A percentile compares a stretch with the other conserved stretches of the same genome.
Conservation (phyloP, 2,113 vertebrate genomes). For the Marcusenius ussheri region DNA sequence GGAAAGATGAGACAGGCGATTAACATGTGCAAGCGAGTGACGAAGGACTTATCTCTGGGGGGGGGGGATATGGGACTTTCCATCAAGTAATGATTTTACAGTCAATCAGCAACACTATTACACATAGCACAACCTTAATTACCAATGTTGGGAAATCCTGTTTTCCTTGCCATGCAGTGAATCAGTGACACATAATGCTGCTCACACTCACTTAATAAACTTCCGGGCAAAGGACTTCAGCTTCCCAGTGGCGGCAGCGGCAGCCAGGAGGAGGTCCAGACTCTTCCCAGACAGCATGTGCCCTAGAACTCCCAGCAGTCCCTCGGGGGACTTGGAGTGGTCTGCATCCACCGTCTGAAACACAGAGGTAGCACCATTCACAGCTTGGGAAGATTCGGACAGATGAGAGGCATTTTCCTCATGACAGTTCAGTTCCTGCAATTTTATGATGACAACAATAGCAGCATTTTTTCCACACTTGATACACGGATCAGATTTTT, state of each 20-base stretch:
- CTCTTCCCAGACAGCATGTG: constrained; percentile 98
- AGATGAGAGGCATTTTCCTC: background rate
- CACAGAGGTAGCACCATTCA: background rate
- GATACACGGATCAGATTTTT: background rate
- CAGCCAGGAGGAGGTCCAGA: constrained; percentile 84
- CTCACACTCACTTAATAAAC: constrained; percentile 82
- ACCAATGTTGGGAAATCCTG: background rate
- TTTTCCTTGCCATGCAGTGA: background rate
- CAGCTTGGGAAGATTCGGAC: too few relatives aligned
- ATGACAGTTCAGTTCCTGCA: background rate
- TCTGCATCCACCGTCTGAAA: constrained; percentile 90
- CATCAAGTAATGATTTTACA: background rate
- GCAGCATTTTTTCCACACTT: background rate
- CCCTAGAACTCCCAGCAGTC: constrained; percentile 85
- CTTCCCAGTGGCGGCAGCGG: constrained; percentile 88
- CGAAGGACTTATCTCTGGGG: background rate
- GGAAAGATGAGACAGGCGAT: constrained; percentile 10
- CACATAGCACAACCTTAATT: background rate
- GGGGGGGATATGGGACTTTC: background rate
- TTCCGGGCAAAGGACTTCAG: constrained; percentile 93
- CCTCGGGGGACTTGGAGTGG: constrained; percentile 94
- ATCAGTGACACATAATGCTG: background rate
- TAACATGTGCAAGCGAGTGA: background rate
- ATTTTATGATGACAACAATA: background rate
- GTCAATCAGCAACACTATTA: background rate